These are phyloP conservation scores for Sinocyclocheilus maitianheensis DNA, from an alignment of 2,113 vertebrate genomes.

Conservation along the genomic window DNA sequence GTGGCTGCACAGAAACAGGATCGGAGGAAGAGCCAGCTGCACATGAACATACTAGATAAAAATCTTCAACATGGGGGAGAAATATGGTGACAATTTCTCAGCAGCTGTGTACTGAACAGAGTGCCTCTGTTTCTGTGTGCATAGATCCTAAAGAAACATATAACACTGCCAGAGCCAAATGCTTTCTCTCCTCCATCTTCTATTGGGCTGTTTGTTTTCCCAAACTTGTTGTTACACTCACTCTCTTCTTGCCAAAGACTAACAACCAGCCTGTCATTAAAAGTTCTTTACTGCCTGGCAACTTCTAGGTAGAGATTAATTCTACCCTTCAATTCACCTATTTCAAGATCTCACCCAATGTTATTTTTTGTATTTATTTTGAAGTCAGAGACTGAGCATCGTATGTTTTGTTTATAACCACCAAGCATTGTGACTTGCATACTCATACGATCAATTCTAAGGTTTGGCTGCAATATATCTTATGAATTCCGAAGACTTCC, in stretches of 20 bases:
- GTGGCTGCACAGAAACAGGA: not conserved
- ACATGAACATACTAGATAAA: conserved; percentile 18
- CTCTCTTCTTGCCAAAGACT: not conserved
- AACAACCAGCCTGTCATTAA: not conserved
- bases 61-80: not conserved
- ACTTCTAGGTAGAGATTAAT: not conserved
- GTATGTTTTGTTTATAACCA: not conserved
- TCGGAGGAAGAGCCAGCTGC: conserved; percentile 19
- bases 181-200: conserved; percentile 16
- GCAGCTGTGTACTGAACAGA: conserved; percentile 30
- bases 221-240: not conserved
- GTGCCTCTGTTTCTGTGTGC: conserved; percentile 9
- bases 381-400: not conserved
- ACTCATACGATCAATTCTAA: not conserved
- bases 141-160: not conserved
- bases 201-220: conserved; percentile 28
- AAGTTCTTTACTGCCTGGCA: not conserved
- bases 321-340: not conserved
- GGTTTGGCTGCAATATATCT: not conserved
- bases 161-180: not conserved
- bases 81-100: conserved; percentile 25
- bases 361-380: not conserved
- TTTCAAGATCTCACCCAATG: not conserved
- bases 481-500: not conserved
- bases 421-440: not conserved